Percentiles rank a stretch among this genome's conserved stretches.
Evolutionary conservation across 30 jellyfish, hydroid and myxozoan species (phyloP).

Genomic region (Phacellophora camtschatica): DNA sequence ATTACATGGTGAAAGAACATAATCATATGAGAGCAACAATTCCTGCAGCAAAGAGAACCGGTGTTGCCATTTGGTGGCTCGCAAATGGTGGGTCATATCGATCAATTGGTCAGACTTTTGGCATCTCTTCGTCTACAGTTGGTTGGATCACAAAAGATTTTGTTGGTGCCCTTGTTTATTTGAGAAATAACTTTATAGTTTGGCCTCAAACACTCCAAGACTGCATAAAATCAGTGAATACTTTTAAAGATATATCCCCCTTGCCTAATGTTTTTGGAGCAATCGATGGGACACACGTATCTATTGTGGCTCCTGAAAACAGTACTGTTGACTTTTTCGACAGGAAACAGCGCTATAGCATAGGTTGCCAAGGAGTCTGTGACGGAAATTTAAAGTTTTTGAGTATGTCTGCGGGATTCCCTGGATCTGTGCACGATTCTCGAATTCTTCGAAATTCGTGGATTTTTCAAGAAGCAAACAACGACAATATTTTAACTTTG

Average conservation of each 20-base stretch:
- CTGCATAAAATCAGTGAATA: neutral
- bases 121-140: constrained; percentile 15
- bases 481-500: neutral
- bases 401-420: constrained; percentile 26
- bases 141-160: constrained; percentile 18
- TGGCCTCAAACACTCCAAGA: constrained; percentile 10
- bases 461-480: constrained; percentile 12
- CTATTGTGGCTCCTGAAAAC: neutral
- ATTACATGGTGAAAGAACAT: neutral
- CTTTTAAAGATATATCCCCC: neutral
- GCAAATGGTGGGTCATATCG: constrained; percentile 23
- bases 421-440: constrained; percentile 39
- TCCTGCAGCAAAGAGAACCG: neutral
- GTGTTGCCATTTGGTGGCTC: constrained; percentile 18
- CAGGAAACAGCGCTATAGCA: constrained; percentile 27
- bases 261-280: constrained; percentile 36
- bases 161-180: constrained; percentile 13
- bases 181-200: neutral
- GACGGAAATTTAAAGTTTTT: constrained; percentile 8
- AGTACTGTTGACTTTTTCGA: constrained; percentile 22
- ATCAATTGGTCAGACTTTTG: constrained; percentile 22
- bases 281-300: constrained; percentile 18
- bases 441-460: constrained; percentile 21
- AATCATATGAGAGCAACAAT: neutral
- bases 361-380: constrained; percentile 59